Evolutionary conservation across 2,113 vertebrate genomes (phyloP).

Genomic region (Actenoides lindsayi): DNA sequence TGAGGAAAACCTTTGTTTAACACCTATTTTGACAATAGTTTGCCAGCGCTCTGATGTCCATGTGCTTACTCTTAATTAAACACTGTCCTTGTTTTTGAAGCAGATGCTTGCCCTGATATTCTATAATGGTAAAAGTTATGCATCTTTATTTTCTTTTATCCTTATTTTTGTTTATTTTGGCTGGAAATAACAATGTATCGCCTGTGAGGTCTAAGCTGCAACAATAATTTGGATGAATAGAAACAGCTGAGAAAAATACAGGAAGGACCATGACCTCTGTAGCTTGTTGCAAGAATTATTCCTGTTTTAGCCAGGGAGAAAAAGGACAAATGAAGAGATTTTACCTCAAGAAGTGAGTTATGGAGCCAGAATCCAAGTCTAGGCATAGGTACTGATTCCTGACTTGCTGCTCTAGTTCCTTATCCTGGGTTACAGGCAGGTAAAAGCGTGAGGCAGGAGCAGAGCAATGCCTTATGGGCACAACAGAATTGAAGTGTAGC

Average conservation of each 20-base stretch:
- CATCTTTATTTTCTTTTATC: neutral
- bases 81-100: neutral
- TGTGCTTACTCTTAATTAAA: neutral
- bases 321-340: neutral
- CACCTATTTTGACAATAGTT: slow-evolving; percentile 33
- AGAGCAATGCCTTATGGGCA: neutral
- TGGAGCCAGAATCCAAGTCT: neutral
- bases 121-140: neutral
- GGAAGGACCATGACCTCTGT: neutral
- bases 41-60: neutral
- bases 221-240: neutral
- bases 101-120: neutral
- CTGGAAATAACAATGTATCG: neutral
- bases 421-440: neutral
- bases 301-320: neutral
- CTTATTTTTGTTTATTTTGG: slow-evolving; percentile 35
- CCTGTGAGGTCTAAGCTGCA: neutral
- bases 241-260: slow-evolving; percentile 14
- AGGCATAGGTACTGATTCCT: neutral
- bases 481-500: neutral
- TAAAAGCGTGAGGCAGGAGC: neutral
- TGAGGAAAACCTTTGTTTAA: neutral
- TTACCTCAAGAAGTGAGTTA: neutral
- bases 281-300: neutral
- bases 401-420: neutral